A percentile compares a stretch with the other conserved stretches of the same genome.
Conservation (phyloP, 2,797 vertebrate genomes). For the Aviceda leuphotes region DNA sequence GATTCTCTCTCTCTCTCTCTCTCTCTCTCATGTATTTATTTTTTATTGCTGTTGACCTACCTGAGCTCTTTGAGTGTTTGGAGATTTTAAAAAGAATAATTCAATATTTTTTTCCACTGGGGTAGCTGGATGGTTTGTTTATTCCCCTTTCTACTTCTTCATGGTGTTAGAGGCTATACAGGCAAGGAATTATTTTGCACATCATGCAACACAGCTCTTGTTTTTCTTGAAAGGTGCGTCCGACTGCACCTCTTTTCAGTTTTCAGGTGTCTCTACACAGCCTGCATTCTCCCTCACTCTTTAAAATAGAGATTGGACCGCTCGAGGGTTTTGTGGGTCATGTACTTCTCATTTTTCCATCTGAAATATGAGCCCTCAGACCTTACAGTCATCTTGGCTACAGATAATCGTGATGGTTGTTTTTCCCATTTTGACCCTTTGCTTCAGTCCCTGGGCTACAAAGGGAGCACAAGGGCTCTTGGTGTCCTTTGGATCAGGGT, state of each 20-base stretch:
- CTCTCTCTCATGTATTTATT: background rate
- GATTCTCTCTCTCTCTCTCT: background rate
- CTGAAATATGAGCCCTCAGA: constrained; percentile 22
- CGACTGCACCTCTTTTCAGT: background rate
- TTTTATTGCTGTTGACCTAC: constrained; percentile 35
- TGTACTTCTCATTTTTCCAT: background rate
- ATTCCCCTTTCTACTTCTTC: background rate
- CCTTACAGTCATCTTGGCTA: background rate
- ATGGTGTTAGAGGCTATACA: background rate
- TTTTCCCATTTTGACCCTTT: background rate
- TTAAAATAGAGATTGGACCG: constrained; percentile 11
- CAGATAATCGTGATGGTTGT: background rate
- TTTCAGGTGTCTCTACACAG: constrained; percentile 4
- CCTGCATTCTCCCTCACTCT: background rate
- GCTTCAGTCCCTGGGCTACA: background rate
- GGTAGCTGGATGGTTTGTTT: background rate
- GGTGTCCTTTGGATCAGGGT: background rate
- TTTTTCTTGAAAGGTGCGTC: constrained; percentile 27
- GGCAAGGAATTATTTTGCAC: background rate
- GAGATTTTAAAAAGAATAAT: background rate
- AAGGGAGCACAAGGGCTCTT: background rate
- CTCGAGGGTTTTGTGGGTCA: constrained; percentile 9
- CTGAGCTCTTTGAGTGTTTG: background rate
- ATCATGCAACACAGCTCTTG: background rate
- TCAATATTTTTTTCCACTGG: background rate